Conservation (phyloP, 2,797 vertebrate species). For the Dallia pectoralis region DNA sequence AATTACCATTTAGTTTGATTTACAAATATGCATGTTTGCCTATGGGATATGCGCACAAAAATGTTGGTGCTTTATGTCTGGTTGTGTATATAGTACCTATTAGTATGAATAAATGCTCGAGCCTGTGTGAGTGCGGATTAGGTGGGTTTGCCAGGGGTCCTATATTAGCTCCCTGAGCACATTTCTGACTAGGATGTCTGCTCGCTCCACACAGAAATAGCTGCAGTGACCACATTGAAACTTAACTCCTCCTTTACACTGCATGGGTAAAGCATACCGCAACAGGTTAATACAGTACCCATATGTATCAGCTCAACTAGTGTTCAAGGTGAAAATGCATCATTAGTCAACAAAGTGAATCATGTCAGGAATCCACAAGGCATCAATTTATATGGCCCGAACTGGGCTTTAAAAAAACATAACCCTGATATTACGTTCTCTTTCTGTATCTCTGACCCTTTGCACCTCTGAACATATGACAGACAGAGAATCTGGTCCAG, state of each 20-base stretch:
- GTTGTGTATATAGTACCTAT: too few species aligned
- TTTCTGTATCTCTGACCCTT: not conserved
- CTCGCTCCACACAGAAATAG: conserved; percentile 34
- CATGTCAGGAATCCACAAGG: not conserved
- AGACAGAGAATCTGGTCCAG: too few species aligned
- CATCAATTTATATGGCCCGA: too few species aligned
- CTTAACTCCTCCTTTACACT: conserved; percentile 3
- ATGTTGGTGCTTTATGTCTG: not conserved
- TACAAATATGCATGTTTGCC: not conserved
- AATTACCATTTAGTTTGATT: not conserved
- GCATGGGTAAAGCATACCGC: not conserved
- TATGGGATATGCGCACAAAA: not conserved
- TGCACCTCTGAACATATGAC: not conserved
- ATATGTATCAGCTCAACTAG: not conserved
- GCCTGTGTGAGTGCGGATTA: conserved; percentile 8
- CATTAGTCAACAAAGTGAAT: not conserved
- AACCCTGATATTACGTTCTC: conserved; percentile 2
- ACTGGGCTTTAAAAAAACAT: too few species aligned
- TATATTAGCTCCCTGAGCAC: conserved; percentile 16
- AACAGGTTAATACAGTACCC: not conserved
- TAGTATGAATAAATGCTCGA: not conserved
- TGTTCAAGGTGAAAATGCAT: not conserved
- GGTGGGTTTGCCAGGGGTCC: conserved; percentile 9
- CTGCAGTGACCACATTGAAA: conserved; percentile 2
- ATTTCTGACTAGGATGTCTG: conserved; percentile 18